phyloP scores from a whole-genome alignment of 2,888 invertebrate species.

The Sinodicranocentrus sp. region DNA sequence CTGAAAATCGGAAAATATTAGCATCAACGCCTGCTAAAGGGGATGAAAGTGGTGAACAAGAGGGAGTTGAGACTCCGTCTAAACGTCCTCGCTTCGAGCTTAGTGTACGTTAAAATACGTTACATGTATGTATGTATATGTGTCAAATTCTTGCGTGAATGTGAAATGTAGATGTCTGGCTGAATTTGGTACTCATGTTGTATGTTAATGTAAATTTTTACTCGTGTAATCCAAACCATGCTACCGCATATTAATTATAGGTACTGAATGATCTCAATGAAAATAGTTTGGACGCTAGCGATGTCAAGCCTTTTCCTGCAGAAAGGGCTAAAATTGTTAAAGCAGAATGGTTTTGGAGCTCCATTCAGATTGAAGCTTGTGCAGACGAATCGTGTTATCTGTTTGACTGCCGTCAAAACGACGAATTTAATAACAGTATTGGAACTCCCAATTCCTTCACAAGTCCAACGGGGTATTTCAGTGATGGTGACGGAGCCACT shows the following conservation, averaged over 20 bases:
- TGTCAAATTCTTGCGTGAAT: too few relatives aligned
- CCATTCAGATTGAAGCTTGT: constrained; percentile 96
- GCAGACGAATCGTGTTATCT: constrained; percentile 94
- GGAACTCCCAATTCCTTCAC: constrained; percentile 70
- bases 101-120: constrained; percentile 75
- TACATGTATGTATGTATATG: too few relatives aligned
- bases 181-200: too few relatives aligned
- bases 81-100: constrained; percentile 76
- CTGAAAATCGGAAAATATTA: constrained; percentile 57
- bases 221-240: too few relatives aligned
- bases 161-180: too few relatives aligned
- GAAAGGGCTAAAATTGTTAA: constrained; percentile 86
- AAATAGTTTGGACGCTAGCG: constrained; percentile 49
- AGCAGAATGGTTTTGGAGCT: constrained; percentile 99
- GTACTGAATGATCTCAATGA: constrained; percentile 91
- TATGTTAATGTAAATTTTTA: too few relatives aligned
- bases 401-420: constrained; percentile 83
- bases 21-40: constrained; percentile 48
- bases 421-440: constrained; percentile 63
- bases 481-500: constrained; percentile 67
- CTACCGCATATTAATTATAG: too few relatives aligned
- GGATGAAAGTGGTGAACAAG: constrained; percentile 49
- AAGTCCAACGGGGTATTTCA: constrained; percentile 63
- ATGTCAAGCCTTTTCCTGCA: constrained; percentile 35
- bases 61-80: constrained; percentile 68